Base-by-base conservation (phyloP, 2,888 invertebrate genomes). In the Peribatodes rhomboidaria region DNA sequence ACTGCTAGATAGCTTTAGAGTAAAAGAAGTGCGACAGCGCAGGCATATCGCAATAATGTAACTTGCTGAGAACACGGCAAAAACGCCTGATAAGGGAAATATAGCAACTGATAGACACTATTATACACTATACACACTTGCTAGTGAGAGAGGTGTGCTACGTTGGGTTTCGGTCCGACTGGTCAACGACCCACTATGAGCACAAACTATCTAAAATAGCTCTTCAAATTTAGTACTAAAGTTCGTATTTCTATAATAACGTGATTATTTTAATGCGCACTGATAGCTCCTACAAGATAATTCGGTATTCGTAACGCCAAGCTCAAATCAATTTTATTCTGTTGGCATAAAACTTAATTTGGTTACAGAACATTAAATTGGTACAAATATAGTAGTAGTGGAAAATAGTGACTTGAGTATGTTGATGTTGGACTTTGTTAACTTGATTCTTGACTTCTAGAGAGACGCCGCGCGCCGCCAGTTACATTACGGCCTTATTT, bases 161-260 rank as follows among this genome's bases (percentile, higher is more conserved):
- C 11, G 1, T 3, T 10, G 3, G 13, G 11, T 10, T 13, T 18
- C 10, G 42, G 10, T 1, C 16, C 10, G 0, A 16, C 33, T 33
- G 49, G 49, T 33, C 33, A 49, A 16, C 11, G 33, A 33, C 49
- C 49, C 33, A 46, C 27, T 49, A n/a, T 33, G 10, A 3, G n/a
- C 1, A 27, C 7, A n/a, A 27, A 11, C 13, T 2, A 46, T 0
- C 16, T 16, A 42, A 18, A 18, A 18, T 10, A 42, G 42, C 18
- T 42, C 42, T 42, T 42, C 10, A 7, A 2, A 18, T 18, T 0
- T 18, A 16, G 9, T 18, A 3, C 10, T 42, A 42, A 42, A 42
- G 42, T 18, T 42, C 16, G 9, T 18, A 18, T 42, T 42, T 4
- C 18, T 8, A 18, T 18, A 10, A 9, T 42, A 2, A 18, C n/a